Base-by-base conservation (phyloP, 2,797 vertebrate genomes). In the Xenentodon cancila region DNA sequence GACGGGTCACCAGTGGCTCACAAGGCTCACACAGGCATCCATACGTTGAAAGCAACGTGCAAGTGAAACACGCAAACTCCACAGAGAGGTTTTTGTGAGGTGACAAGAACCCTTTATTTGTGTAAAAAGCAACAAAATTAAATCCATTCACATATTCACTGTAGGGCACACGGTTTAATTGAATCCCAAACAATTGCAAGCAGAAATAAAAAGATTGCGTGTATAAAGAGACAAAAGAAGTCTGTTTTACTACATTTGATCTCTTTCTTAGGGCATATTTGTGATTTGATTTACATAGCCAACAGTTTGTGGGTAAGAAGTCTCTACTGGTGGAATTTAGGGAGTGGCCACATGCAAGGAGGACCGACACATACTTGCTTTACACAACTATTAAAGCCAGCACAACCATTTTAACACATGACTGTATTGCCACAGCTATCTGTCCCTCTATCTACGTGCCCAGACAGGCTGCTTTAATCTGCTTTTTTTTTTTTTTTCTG, bases 311-410 rank as follows among this genome's bases (percentile, higher is more conserved):
- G 58, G 58, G 48, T 8, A 1, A 55, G 42, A 63, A 27, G 27
- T 13, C 52, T 55, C 32, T 49, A 27, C 21, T 46, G 65, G 47
- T 49, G 72, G 70, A 82, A 79, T 79, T 52, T 70, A 81, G 71
- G 83, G 81, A 65, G 85, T 79, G 85, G 81, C 69, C 52, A 59
- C 53, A 46, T 22, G 27, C 0, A 66, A 80, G 82, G 77, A 84
- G 82, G 76, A 80, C 73, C 74, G 73, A 78, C 85, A 83, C 56
- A 67, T 78, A 73, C 54, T 25, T 3, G 1, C 62, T 49, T 63
- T 64, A 73, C 58, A 47, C 40, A 27, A 46, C 50, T 44, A 13
- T n/a, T 19, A 49, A n/a, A n/a, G n/a, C 30, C 51, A 53, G 54
- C 16, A 22, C 40, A 25, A 0, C 62, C 34, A 44, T 53, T 61